These are phyloP conservation scores for Euplagia quadripunctaria DNA, from an alignment of 2,888 invertebrate species.

Conservation along the genomic window DNA sequence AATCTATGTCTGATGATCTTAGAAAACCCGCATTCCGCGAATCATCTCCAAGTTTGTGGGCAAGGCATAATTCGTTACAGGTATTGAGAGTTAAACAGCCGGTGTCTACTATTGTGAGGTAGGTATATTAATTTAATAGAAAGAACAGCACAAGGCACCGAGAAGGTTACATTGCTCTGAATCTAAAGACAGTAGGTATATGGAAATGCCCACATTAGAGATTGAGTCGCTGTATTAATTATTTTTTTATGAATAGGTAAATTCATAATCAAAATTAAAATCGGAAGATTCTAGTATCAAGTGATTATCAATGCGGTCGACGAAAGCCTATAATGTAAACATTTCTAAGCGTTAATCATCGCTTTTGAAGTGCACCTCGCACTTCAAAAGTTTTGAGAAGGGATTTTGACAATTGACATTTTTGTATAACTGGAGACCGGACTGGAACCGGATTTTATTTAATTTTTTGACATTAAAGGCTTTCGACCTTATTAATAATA, in stretches of 20 bases:
- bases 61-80: not conserved
- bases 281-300: no score
- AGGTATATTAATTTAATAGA: not conserved
- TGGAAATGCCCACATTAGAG: not conserved
- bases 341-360: no score
- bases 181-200: not conserved
- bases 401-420: no score
- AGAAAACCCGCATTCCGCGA: not conserved
- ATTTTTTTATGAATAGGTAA: not conserved
- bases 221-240: not conserved
- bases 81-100: not conserved
- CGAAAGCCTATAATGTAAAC: no score
- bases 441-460: not conserved
- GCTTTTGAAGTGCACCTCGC: not conserved
- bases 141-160: not conserved
- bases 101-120: not conserved
- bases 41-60: not conserved
- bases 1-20: constrained; percentile 11
- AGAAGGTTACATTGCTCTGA: not conserved
- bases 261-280: no score
- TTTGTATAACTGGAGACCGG: not conserved
- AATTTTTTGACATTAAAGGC: not conserved
- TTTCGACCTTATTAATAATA: no score
- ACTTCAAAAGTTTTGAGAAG: not conserved
- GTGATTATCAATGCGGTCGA: no score